phyloP scores from a whole-genome alignment of 2,888 invertebrate genomes.

The Stomorhina lunata region DNA sequence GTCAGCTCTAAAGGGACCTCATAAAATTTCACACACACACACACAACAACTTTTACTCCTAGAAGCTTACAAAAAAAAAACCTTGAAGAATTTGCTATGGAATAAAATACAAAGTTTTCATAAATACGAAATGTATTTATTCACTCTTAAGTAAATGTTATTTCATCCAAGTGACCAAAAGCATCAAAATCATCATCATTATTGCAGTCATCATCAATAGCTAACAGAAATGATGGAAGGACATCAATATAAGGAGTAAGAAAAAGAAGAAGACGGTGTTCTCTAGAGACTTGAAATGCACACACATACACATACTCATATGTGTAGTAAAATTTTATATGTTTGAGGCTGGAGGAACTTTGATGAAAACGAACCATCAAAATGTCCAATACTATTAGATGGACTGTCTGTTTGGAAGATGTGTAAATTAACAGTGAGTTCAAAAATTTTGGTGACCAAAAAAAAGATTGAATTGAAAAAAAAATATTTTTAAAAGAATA shows the following conservation, averaged over 20 bases:
- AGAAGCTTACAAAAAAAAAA: neutral
- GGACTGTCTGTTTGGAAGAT: neutral
- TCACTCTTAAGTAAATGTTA: constrained; percentile 50
- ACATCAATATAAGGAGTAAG: constrained; percentile 56
- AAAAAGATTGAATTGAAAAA: neutral
- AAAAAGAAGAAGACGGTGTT: constrained; percentile 51
- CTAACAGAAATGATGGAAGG: constrained; percentile 47
- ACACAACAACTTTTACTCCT: neutral
- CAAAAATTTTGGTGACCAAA: neutral
- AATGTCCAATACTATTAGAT: constrained; percentile 68
- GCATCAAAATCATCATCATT: constrained; percentile 49
- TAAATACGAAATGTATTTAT: constrained; percentile 14
- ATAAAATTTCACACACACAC: constrained; percentile 66
- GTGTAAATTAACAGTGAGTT: neutral
- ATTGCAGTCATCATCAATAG: constrained; percentile 30
- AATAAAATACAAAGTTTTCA: neutral
- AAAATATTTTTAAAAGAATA: too few relatives aligned
- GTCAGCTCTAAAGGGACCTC: constrained; percentile 71
- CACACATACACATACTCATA: neutral
- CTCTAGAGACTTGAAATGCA: constrained; percentile 64
- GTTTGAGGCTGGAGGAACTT: constrained; percentile 56
- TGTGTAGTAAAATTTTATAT: constrained; percentile 30
- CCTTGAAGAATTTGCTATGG: constrained; percentile 8
- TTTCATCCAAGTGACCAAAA: constrained; percentile 43
- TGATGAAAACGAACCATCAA: constrained; percentile 69